Evolutionary conservation across 2,888 invertebrate species (phyloP).

Genomic region (Steinernema hermaphroditum): DNA sequence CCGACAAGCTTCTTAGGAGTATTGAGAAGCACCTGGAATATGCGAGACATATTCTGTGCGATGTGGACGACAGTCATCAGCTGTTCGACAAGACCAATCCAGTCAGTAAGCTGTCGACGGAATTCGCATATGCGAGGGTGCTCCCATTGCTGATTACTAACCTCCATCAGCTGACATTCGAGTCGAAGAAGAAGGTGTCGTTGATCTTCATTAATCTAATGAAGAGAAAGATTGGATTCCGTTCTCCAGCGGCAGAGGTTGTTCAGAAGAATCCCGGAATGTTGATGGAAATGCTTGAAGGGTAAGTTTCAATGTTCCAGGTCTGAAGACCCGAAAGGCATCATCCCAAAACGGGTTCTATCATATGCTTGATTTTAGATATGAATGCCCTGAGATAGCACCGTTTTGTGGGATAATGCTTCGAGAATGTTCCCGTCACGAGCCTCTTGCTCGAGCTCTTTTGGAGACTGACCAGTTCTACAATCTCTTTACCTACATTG

Average conservation of each 20-base stretch:
- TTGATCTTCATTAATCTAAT: background rate
- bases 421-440: slow-evolving; percentile 93
- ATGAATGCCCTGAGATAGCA: slow-evolving; percentile 96
- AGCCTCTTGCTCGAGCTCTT: slow-evolving; percentile 95
- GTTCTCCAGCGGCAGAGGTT: background rate
- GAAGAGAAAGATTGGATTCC: background rate
- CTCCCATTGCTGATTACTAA: background rate
- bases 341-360: background rate
- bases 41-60: background rate
- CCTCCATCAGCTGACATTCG: background rate
- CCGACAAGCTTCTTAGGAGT: background rate
- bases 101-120: background rate
- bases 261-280: background rate
- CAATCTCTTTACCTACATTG: slow-evolving; percentile 97
- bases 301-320: background rate
- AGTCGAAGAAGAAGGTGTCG: background rate
- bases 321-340: background rate
- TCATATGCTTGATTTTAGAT: slow-evolving; percentile 68
- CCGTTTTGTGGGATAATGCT: slow-evolving; percentile 97
- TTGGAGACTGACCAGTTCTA: slow-evolving; percentile 95
- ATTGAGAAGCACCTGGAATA: background rate
- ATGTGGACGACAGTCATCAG: background rate
- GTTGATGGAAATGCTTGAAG: background rate
- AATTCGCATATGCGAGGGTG: background rate
- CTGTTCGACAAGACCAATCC: background rate